Conservation (phyloP, 2,797 vertebrate species). For the Tympanoctomys barrerae region DNA sequence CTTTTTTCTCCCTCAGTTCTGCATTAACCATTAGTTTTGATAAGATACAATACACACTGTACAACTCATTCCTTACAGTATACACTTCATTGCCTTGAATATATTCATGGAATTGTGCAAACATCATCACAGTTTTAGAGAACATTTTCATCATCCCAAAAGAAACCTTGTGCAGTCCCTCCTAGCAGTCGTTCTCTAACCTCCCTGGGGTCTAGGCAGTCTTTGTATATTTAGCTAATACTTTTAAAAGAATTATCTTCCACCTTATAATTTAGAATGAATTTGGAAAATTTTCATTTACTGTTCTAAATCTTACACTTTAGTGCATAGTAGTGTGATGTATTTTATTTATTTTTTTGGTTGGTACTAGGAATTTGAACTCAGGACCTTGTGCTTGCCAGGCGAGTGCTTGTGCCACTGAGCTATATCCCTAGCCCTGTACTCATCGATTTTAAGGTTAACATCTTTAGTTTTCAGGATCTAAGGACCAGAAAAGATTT, state of each 20-base stretch:
- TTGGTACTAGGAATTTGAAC: no score
- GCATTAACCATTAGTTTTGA: not conserved
- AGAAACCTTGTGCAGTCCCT: not conserved
- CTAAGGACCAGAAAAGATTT: slow-evolving; percentile 5
- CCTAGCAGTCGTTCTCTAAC: not conserved
- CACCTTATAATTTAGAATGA: not conserved
- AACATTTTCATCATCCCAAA: not conserved
- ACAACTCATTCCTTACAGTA: not conserved
- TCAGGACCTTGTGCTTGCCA: no score
- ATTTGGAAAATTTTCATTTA: not conserved
- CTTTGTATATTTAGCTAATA: not conserved
- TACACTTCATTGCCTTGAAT: not conserved
- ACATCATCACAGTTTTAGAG: not conserved
- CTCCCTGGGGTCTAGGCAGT: not conserved
- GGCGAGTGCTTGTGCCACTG: no score
- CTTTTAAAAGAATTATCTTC: not conserved
- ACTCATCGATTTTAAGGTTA: slow-evolving; percentile 41
- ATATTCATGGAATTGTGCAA: not conserved
- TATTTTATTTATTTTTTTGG: no score
- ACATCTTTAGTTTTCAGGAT: not conserved
- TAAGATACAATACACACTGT: not conserved
- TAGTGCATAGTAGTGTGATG: not conserved
- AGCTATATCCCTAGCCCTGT: no score
- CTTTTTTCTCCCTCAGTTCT: no score
- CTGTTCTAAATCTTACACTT: not conserved